A percentile compares a stretch with the other conserved stretches of the same genome.
Conservation (phyloP, 2,113 vertebrate species). For the Chamaea fasciata region DNA sequence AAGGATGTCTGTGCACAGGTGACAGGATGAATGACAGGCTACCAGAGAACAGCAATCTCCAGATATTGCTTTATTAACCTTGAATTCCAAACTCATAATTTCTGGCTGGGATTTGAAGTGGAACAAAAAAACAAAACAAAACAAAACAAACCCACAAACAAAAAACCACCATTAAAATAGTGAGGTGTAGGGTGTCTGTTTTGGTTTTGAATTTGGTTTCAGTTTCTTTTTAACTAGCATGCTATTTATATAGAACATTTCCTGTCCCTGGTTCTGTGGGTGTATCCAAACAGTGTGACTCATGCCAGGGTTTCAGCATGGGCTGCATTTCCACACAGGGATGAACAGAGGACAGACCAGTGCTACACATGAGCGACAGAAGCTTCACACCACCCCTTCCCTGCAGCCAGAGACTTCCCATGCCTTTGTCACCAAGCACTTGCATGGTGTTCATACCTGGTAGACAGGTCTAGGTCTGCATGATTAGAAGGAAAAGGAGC, state of each 20-base stretch:
- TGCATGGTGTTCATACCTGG: neutral
- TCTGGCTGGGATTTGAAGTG: neutral
- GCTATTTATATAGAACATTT: neutral
- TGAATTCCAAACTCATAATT: neutral
- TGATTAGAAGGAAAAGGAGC: neutral
- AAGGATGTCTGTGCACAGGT: neutral
- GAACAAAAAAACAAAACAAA: accelerated
- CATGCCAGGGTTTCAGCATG: neutral
- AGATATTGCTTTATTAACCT: neutral
- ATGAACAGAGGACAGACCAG: neutral
- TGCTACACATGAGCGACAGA: neutral
- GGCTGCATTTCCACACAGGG: accelerated
- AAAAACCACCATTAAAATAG: neutral
- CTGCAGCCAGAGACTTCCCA: neutral
- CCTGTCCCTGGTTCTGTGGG: neutral
- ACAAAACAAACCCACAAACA: too few species aligned
- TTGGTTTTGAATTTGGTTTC: neutral
- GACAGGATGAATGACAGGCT: neutral
- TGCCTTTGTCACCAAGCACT: neutral
- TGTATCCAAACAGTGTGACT: neutral
- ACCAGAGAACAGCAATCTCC: neutral
- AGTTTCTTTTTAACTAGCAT: neutral
- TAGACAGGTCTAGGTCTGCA: neutral
- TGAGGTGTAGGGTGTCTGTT: neutral
- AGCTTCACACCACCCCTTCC: neutral